Conservation (phyloP, 1,140 invertebrate species). For the Atta texana region DNA sequence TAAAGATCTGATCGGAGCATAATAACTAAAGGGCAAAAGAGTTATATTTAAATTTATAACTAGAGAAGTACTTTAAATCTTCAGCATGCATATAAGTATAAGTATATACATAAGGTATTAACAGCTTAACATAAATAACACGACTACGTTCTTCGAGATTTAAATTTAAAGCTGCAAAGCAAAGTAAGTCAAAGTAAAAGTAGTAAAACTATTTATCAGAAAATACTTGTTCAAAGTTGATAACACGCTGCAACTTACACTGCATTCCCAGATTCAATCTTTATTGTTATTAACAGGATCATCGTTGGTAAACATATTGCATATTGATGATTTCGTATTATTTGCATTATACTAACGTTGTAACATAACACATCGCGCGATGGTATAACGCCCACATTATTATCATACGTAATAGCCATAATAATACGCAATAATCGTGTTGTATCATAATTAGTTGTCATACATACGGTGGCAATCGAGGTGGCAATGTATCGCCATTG, state of each 20-base stretch:
- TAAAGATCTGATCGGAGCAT: not conserved
- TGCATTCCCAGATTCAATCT: constrained; percentile 3
- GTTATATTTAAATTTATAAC: constrained; percentile 55
- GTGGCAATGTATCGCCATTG: not conserved
- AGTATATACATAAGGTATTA: constrained; percentile 41
- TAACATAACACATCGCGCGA: constrained; percentile 3
- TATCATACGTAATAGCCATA: constrained; percentile 51
- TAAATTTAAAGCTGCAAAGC: not conserved
- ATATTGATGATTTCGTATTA: constrained; percentile 54
- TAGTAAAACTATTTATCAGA: constrained; percentile 15
- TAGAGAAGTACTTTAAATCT: constrained; percentile 41
- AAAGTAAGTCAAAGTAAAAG: not conserved
- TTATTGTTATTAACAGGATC: constrained; percentile 35
- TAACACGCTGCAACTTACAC: not conserved
- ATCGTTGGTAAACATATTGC: constrained; percentile 3
- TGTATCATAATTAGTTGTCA: constrained; percentile 54
- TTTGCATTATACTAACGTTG: constrained; percentile 26
- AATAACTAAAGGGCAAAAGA: constrained; percentile 38
- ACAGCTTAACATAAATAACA: constrained; percentile 42
- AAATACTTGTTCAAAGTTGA: not conserved
- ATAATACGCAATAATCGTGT: constrained; percentile 45
- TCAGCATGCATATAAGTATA: constrained; percentile 8
- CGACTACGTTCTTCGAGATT: not conserved
- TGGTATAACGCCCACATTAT: constrained; percentile 40
- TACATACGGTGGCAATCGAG: not conserved